A percentile compares a stretch with the other conserved stretches of the same genome.
These are phyloP conservation scores for Arvicanthis niloticus DNA, from an alignment of 2,113 vertebrate species.

Conservation along the genomic window DNA sequence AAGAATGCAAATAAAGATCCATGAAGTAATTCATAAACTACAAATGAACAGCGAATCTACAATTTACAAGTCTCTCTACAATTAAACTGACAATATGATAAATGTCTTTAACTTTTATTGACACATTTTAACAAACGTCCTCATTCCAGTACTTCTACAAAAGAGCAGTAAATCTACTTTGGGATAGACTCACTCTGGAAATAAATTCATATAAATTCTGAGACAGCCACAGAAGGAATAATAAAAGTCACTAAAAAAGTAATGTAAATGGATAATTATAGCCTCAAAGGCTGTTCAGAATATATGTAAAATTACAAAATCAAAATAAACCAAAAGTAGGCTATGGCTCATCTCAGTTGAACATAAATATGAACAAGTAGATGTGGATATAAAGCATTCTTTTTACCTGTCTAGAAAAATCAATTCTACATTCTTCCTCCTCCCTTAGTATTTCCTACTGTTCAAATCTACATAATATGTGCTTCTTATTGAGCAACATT, in stretches of 20 bases:
- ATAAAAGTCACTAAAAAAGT: not conserved
- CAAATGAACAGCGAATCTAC: not conserved
- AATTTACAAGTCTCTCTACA: not conserved
- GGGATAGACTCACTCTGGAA: not conserved
- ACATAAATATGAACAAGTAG: not conserved
- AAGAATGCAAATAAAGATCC: not conserved
- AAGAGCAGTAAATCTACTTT: not conserved
- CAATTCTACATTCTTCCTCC: not conserved
- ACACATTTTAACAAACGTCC: not conserved
- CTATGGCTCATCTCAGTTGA: not conserved
- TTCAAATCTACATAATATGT: not conserved
- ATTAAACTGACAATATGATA: not conserved
- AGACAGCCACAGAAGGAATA: not conserved
- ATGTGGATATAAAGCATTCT: not conserved
- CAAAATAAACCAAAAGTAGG: not conserved
- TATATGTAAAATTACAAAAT: not conserved
- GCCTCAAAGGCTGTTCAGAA: not conserved
- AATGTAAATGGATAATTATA: not conserved
- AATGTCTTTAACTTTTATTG: not conserved
- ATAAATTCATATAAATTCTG: not conserved
- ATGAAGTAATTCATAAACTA: not conserved
- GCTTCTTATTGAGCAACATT: not conserved
- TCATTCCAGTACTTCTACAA: not conserved
- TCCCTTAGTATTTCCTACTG: not conserved
- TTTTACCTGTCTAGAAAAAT: not conserved